Base-by-base conservation (phyloP, 2,888 invertebrate genomes). In the Drosophila subsilvestris region DNA sequence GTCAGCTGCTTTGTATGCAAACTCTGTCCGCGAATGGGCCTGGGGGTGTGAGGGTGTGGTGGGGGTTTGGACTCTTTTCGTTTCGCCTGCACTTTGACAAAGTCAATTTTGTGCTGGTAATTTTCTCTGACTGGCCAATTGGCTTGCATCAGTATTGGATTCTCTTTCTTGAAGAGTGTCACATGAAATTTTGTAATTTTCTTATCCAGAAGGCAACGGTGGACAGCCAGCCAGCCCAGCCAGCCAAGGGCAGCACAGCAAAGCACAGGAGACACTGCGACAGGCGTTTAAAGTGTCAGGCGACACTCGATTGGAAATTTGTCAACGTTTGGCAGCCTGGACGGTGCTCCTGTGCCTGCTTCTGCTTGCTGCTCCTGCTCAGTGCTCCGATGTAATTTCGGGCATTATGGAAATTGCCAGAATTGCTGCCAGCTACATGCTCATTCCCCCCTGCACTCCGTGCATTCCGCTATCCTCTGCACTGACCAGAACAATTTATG, bases 101-200 rank as follows among this genome's bases (percentile, higher is more conserved):
- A 8, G 18, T 48, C 73, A 47, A 69, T 69, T 62, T 72, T 54
- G 29, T 25, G 43, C 17, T 56, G 27, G 70, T 57, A 73, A 71
- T 71, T 71, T 71, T 49, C 37, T 48, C 37, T 57, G 70, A 73
- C 59, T 61, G 75, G 25, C 58, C 76, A 51, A 61, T 50, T 76
- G 74, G 42, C 18, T 49, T 8, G 6, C 5, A 6, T 6, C 22
- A 3, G 22, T 4, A 12, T 32, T 32, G 32, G 32, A 22, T 7
- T 54, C 56, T 42, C 53, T 44, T 63, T 75, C 79, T 74, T 75
- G 65, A 83, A 88, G 88, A 88, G 88, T 86, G 86, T 89, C 86
- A 86, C 84, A 77, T 76, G 88, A 89, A 82, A 89, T 86, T 86
- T 87, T 72, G 89, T 77, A 89, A 86, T 86, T 89, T 86, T 89